Percentiles rank a stretch among this genome's conserved stretches.
These are phyloP conservation scores for Dasyornis broadbenti DNA, from an alignment of 2,113 vertebrate species.

Conservation along the genomic window DNA sequence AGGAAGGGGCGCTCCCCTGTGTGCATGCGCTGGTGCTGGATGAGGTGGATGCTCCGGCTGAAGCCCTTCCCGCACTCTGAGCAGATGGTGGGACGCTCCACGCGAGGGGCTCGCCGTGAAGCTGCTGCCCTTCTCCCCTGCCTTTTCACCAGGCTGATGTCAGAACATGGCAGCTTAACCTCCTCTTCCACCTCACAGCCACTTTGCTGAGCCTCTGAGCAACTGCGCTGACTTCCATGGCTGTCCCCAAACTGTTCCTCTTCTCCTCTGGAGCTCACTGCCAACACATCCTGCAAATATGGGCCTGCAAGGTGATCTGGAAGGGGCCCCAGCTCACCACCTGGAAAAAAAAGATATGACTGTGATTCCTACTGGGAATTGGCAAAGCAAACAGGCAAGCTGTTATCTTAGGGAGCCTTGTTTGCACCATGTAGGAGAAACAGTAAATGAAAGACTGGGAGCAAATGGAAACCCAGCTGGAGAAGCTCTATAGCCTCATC, in stretches of 20 bases:
- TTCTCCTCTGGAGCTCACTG: background rate
- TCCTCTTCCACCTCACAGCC: background rate
- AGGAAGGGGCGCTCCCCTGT: background rate
- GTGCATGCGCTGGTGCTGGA: slow-evolving; percentile 35
- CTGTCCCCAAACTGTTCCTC: background rate
- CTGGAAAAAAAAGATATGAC: background rate
- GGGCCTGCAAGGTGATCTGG: background rate
- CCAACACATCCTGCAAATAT: background rate
- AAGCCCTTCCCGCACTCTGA: slow-evolving; percentile 10
- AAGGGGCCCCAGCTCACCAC: background rate
- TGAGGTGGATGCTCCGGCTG: slow-evolving; percentile 10
- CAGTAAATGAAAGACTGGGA: background rate
- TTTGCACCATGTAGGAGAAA: background rate
- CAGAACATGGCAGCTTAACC: background rate
- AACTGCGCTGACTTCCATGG: fast-evolving
- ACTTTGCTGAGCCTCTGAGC: background rate
- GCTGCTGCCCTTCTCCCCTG: background rate
- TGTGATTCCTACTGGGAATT: background rate
- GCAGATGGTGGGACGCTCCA: slow-evolving; percentile 1
- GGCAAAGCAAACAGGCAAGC: background rate
- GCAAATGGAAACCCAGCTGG: background rate
- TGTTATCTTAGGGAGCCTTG: background rate
- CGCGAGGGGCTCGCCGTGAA: background rate
- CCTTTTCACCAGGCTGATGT: background rate
- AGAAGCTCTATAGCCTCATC: background rate